A percentile compares a stretch with the other conserved stretches of the same genome.
Conservation (phyloP, 2,113 vertebrate species). For the Chrysochloris asiatica region DNA sequence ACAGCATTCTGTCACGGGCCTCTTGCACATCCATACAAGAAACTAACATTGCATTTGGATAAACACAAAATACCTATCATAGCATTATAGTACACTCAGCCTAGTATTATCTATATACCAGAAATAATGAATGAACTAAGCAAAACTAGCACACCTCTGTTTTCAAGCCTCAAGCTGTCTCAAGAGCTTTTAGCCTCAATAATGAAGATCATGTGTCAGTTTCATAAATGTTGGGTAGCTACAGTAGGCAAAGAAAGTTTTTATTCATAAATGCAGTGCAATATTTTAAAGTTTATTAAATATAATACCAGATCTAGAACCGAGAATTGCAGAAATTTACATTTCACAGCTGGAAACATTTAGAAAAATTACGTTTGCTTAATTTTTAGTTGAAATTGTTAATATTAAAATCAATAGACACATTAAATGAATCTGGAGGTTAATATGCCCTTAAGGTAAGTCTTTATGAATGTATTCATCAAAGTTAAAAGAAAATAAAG, state of each 20-base stretch:
- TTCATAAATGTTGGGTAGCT: constrained; percentile 80
- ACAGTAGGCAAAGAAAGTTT: constrained; percentile 81
- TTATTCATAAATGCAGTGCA: constrained; percentile 81
- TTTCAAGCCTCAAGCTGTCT: constrained; percentile 85
- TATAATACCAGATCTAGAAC: constrained; percentile 80
- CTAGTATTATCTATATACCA: constrained; percentile 82
- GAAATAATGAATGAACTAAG: constrained; percentile 82
- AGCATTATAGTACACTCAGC: constrained; percentile 86
- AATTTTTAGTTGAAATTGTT: constrained; percentile 63
- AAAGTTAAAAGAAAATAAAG: constrained; percentile 72
- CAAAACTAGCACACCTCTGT: constrained; percentile 83
- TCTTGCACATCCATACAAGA: constrained; percentile 88
- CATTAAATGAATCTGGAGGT: constrained; percentile 55
- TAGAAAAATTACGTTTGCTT: constrained; percentile 70
- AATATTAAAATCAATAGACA: constrained; percentile 55
- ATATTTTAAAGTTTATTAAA: constrained; percentile 82
- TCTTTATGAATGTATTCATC: constrained; percentile 73
- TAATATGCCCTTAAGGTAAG: background rate
- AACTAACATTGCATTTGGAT: constrained; percentile 84
- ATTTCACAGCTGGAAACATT: constrained; percentile 72
- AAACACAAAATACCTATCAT: constrained; percentile 87
- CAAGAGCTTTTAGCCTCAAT: constrained; percentile 84
- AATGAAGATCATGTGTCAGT: constrained; percentile 85
- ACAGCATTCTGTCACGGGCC: constrained; percentile 86
- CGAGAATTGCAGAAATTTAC: constrained; percentile 82